phyloP scores from a whole-genome alignment of 2,888 invertebrate species.

The Sepiola atlantica region DNA sequence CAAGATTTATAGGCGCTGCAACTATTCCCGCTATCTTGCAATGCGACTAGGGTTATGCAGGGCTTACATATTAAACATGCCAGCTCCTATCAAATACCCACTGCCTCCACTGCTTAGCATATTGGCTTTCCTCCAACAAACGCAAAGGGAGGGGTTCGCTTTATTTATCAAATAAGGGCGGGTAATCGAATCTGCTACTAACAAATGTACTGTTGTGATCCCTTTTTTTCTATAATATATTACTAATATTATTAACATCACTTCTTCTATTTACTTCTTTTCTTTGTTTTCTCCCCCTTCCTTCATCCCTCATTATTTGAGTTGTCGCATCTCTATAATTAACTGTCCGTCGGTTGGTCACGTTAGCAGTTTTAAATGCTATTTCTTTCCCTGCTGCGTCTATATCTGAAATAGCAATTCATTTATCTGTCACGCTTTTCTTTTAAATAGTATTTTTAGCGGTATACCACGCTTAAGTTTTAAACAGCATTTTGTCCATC shows the following conservation, averaged over 20 bases:
- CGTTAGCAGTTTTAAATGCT: too few relatives aligned
- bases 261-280: not conserved
- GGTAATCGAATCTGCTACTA: not conserved
- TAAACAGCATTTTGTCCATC: too few relatives aligned
- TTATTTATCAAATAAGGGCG: not conserved
- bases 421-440: too few relatives aligned
- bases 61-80: slow-evolving; percentile 32
- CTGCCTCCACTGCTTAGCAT: not conserved
- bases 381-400: too few relatives aligned
- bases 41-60: slow-evolving; percentile 16
- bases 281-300: not conserved
- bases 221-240: not conserved
- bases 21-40: not conserved
- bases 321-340: too few relatives aligned
- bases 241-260: not conserved
- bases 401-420: too few relatives aligned
- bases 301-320: too few relatives aligned
- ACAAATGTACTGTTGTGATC: not conserved
- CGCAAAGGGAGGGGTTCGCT: not conserved
- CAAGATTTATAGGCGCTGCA: not conserved
- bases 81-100: not conserved
- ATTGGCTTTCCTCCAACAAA: not conserved
- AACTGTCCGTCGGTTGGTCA: too few relatives aligned
- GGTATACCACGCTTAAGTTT: too few relatives aligned
- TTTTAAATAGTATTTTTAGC: too few relatives aligned